Evolutionary conservation across 2,888 invertebrate genomes (phyloP).

Genomic region (Netelia melanura): DNA sequence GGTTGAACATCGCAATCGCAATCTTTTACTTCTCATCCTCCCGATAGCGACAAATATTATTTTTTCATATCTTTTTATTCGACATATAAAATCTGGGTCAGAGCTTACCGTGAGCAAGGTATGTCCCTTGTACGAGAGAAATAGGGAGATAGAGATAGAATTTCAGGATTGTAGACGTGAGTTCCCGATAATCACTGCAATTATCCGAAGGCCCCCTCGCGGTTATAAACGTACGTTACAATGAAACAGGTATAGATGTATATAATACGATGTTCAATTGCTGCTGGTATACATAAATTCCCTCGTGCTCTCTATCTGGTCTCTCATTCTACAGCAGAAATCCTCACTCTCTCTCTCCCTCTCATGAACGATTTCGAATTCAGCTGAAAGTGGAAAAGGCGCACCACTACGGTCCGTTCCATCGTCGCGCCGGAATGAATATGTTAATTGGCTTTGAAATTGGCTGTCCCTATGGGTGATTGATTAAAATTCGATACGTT

Average conservation of each 20-base stretch:
- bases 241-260: constrained; percentile 3
- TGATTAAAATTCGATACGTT: constrained; percentile 84
- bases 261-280: constrained; percentile 8
- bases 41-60: constrained; percentile 8
- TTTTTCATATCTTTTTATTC: constrained; percentile 12
- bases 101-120: constrained; percentile 33
- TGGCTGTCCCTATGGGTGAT: constrained; percentile 83
- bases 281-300: constrained; percentile 56
- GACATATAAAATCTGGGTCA: constrained; percentile 5
- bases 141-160: background rate
- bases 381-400: constrained; percentile 68
- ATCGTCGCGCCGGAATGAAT: constrained; percentile 78
- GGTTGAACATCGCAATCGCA: too few species aligned
- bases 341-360: constrained; percentile 16
- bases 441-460: constrained; percentile 83
- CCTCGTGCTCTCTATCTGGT: constrained; percentile 39
- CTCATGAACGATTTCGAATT: constrained; percentile 61
- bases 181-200: constrained; percentile 63
- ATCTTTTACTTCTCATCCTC: constrained; percentile 2
- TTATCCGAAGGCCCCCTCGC: constrained; percentile 54
- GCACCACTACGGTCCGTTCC: constrained; percentile 32
- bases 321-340: constrained; percentile 39
- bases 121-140: constrained; percentile 15
- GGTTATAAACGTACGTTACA: constrained; percentile 58
- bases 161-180: constrained; percentile 41